Conservation (phyloP, 2,113 vertebrate species). For the Benthochromis sp. region DNA sequence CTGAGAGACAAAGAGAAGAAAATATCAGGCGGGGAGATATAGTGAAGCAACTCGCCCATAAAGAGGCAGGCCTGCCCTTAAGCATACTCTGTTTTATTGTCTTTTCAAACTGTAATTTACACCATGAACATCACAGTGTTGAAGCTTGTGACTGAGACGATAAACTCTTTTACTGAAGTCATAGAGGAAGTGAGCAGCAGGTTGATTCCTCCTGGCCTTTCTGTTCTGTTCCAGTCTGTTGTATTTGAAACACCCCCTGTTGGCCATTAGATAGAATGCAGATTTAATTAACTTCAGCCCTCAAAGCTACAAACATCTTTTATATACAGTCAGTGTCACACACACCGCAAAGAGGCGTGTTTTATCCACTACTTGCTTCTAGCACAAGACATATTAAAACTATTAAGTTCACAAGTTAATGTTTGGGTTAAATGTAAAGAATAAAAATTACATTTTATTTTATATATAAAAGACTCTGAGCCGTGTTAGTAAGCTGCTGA, state of each 20-base stretch:
- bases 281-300: neutral
- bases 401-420: neutral
- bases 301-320: neutral
- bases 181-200: accelerated
- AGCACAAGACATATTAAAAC: neutral
- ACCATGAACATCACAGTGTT: neutral
- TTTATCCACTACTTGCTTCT: neutral
- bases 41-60: neutral
- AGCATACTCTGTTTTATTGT: neutral
- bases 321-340: neutral
- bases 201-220: neutral
- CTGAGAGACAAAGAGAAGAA: neutral
- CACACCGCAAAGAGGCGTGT: neutral
- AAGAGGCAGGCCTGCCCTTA: neutral
- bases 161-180: neutral
- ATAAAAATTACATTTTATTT: neutral
- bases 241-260: neutral
- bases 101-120: neutral
- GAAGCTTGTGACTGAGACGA: neutral
- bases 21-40: neutral
- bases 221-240: neutral
- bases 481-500: accelerated
- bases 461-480: neutral
- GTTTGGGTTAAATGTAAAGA: neutral
- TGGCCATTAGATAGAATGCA: neutral